A percentile compares a stretch with the other conserved stretches of the same genome.
Conservation (phyloP, 2,888 invertebrate species). For the Apamea crenata region DNA sequence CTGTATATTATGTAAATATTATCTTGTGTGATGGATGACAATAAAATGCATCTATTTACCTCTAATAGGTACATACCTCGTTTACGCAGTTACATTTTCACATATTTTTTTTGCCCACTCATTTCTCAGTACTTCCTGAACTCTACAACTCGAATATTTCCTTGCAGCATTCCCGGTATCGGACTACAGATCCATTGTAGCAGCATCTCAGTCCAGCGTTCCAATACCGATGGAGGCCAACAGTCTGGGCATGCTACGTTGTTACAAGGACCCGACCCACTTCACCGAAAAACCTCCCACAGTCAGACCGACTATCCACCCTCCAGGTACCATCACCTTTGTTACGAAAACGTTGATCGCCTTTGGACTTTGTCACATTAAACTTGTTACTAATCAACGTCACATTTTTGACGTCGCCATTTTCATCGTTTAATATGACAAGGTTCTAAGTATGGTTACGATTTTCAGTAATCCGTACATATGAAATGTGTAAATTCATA, state of each 20-base stretch:
- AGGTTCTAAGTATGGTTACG: not conserved
- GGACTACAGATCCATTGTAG: conserved; percentile 90
- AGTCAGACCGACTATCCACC: conserved; percentile 90
- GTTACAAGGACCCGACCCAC: conserved; percentile 91
- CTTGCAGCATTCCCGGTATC: conserved; percentile 86
- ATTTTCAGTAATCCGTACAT: not conserved
- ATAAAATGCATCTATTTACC: too few relatives aligned
- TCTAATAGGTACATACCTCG: not conserved
- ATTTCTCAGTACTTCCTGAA: not conserved
- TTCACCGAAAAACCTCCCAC: conserved; percentile 89
- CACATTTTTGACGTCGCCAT: not conserved
- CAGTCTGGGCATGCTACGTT: conserved; percentile 89
- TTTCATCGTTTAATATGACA: not conserved
- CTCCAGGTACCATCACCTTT: conserved; percentile 73
- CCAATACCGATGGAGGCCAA: conserved; percentile 90
- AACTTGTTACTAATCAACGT: not conserved
- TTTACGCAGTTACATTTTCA: not conserved
- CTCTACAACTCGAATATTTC: not conserved
- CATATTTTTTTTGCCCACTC: not conserved
- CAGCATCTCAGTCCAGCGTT: conserved; percentile 91
- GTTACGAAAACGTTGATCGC: not conserved
- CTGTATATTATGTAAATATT: not conserved
- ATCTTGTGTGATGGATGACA: too few relatives aligned
- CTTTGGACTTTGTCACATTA: not conserved
- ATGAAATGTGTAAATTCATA: not conserved